Percentiles rank a stretch among this genome's conserved stretches.
Evolutionary conservation across 2,888 invertebrate genomes (phyloP).

Genomic region (Malthinus flaveolus): DNA sequence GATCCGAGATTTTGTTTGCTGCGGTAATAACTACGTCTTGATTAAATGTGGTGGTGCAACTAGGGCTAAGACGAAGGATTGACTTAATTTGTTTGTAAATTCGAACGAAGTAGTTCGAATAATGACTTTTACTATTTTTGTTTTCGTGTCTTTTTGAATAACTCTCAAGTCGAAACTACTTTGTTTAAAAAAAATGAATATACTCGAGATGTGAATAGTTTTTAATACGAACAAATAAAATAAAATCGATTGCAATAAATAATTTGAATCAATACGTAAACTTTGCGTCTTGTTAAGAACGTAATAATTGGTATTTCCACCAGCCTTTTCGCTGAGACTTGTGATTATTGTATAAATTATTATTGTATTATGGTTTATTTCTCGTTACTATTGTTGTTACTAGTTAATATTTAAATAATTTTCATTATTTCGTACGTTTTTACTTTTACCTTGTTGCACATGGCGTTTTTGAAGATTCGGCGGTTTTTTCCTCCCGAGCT

Average conservation of each 20-base stretch:
- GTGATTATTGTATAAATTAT: slow-evolving; percentile 46
- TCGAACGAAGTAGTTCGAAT: too few relatives aligned
- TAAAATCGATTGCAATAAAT: not conserved
- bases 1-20: too few relatives aligned
- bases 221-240: not conserved
- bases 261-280: slow-evolving; percentile 5
- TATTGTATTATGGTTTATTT: slow-evolving; percentile 45
- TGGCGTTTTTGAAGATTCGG: slow-evolving; percentile 16
- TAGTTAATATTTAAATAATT: slow-evolving; percentile 45
- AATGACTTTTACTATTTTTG: too few relatives aligned
- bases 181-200: too few relatives aligned
- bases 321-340: slow-evolving; percentile 31
- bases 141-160: too few relatives aligned
- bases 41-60: too few relatives aligned
- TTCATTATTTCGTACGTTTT: slow-evolving; percentile 27
- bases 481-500: not conserved
- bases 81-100: too few relatives aligned
- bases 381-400: slow-evolving; percentile 47
- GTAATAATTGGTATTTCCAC: slow-evolving; percentile 8
- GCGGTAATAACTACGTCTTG: too few relatives aligned
- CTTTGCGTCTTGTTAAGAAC: slow-evolving; percentile 5
- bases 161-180: too few relatives aligned
- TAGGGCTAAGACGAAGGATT: too few relatives aligned
- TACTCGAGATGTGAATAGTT: not conserved
- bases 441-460: slow-evolving; percentile 24